Base-by-base conservation (phyloP, 2,113 vertebrate species). In the Brachyistius frenatus region DNA sequence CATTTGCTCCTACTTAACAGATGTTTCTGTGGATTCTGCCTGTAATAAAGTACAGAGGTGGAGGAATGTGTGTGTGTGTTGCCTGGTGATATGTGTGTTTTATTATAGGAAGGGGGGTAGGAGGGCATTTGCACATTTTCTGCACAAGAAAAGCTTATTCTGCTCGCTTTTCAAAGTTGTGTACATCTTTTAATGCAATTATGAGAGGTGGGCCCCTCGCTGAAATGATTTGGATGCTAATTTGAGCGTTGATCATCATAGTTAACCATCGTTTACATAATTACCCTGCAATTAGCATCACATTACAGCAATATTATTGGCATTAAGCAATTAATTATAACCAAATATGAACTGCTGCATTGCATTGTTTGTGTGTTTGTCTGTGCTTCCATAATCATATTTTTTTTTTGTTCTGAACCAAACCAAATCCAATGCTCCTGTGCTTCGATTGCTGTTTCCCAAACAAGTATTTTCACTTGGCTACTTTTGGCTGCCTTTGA, bases 1-100 rank as follows among this genome's bases (percentile, higher is more conserved):
- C 93, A 93, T 93, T 94, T 93, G 90, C 91, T 94, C 93, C 86
- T 81, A 86, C 89, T 91, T 89, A 94, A 92, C 92, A 94, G 90
- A 92, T 93, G 90, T 95, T 94, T 92, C 84, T 74, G 80, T 37
- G 83, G 81, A 88, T 91, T 67, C 87, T 77, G 84, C 77, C 86
- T 75, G 75, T 78, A 71, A 76, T 81, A 72, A 81, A 89, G 88
- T 89, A 89, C 84, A 88, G 84, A 91, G 89, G 89, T 86, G 80
- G 81, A 85, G 80, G 66, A 75, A 79, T 61, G 73, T 30, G 60
- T 72, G 77, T 14, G 72, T 23, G 73, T 54, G 69, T 37, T 55
- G 64, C 23, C 23, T 23, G 23, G 23, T 23, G 23, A 23, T 23
- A 23, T 23, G 23, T 23, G 23, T 23, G 23, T 23, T 23, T 23